Base-by-base conservation (phyloP, 1,140 invertebrate species). In the Agrypnia vestita region DNA sequence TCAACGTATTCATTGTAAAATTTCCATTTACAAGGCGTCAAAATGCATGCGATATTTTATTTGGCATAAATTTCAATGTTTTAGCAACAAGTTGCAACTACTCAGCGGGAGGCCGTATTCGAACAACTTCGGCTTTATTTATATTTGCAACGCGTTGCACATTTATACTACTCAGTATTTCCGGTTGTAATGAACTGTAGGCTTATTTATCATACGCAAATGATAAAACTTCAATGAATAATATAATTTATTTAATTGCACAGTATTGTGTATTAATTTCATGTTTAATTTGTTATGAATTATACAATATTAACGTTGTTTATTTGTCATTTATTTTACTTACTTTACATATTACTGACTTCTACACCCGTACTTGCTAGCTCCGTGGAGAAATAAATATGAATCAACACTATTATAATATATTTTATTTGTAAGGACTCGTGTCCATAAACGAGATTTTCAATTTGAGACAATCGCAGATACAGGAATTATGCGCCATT, bases 11-110 rank as follows among this genome's bases (percentile, higher is more conserved):
- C 64, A 73, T 53, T 64, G 79, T 74, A 17, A 77, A 76, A 81
- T 78, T 81, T 81, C 74, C 67, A 74, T 78, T 73, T 81, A 78
- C 75, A 81, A 78, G 80, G 75, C 80, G 53, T 77, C 80, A 78
- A 81, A 81, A 81, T 81, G 80, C 75, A 81, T 78, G 80, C 80
- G 67, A 77, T 76, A 78, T 81, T 78, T 81, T 81, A 78, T 81
- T 81, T 76, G 80, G 80, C 69, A 81, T 81, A 81, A 81, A 81
- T 81, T 73, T 77, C 51, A 78, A 81, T 81, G 69, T 81, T 77
- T 81, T 81, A 81, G 80, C 80, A 81, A 81, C 80, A 81, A 81
- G 80, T 81, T 62, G 75, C 67, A 61, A 61, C 8, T 56, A 69
- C 77, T 46, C 67, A 51, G 77, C 64, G 56, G 77, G 79, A 61